These are phyloP conservation scores for Chrysoperla carnea DNA, from an alignment of 1,140 invertebrate genomes.

Conservation along the genomic window DNA sequence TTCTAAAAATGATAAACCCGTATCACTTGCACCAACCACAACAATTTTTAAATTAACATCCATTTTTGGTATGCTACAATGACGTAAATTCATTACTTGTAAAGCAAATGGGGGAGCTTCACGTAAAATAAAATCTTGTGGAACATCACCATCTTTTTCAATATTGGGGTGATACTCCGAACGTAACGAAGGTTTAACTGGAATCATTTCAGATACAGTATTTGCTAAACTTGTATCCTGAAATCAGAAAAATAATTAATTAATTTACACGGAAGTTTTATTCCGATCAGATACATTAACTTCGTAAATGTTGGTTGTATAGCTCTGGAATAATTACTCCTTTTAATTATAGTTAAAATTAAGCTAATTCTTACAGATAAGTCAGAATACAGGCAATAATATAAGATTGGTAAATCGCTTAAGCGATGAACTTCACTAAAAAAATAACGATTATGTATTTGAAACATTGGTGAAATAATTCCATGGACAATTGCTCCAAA, in stretches of 20 bases:
- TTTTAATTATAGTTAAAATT: too few species aligned
- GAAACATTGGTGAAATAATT: slow-evolving; percentile 35
- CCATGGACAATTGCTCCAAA: slow-evolving; percentile 22
- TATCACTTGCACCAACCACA: slow-evolving; percentile 52
- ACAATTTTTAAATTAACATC: slow-evolving; percentile 45
- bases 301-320: too few species aligned
- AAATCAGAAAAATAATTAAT: too few species aligned
- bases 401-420: slow-evolving; percentile 22
- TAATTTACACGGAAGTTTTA: too few species aligned
- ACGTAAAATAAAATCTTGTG: neutral
- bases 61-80: slow-evolving; percentile 23
- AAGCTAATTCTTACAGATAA: too few species aligned
- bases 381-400: slow-evolving; percentile 24
- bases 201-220: slow-evolving; percentile 18
- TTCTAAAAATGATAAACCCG: slow-evolving; percentile 48
- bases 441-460: slow-evolving; percentile 32
- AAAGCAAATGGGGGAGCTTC: slow-evolving; percentile 20
- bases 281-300: too few species aligned
- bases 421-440: slow-evolving; percentile 36
- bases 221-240: slow-evolving; percentile 6
- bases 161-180: slow-evolving; percentile 7
- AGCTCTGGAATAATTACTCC: too few species aligned
- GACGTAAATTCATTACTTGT: slow-evolving; percentile 23
- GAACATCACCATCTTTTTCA: neutral
- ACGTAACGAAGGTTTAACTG: slow-evolving; percentile 11